phyloP scores from a whole-genome alignment of 2,888 invertebrate genomes.

The Anodontia alba region DNA sequence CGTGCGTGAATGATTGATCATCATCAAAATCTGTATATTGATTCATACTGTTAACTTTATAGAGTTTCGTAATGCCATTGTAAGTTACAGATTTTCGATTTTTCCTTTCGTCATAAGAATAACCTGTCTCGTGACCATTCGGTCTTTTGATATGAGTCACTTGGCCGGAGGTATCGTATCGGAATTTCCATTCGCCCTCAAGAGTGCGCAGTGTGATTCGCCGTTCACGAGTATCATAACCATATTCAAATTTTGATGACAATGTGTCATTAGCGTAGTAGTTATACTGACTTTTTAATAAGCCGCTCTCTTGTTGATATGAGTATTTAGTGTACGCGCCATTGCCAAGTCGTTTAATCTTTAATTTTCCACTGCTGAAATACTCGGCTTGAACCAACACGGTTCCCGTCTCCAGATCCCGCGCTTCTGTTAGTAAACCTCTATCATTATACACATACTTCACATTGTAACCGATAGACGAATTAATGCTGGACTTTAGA shows the following conservation, averaged over 20 bases:
- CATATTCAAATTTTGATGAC: constrained; percentile 42
- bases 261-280: constrained; percentile 33
- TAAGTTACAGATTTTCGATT: constrained; percentile 21
- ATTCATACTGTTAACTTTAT: constrained; percentile 27
- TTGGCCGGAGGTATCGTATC: constrained; percentile 42
- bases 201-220: constrained; percentile 24
- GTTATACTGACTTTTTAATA: constrained; percentile 24
- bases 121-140: constrained; percentile 16
- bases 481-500: not conserved
- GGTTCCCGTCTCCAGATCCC: not conserved
- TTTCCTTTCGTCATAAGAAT: constrained; percentile 28
- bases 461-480: constrained; percentile 22
- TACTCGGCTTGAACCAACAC: constrained; percentile 24
- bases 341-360: constrained; percentile 23
- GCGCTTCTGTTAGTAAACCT: constrained; percentile 6
- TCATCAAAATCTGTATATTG: constrained; percentile 22
- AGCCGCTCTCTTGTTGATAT: constrained; percentile 11
- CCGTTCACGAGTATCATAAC: constrained; percentile 23
- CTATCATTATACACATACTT: constrained; percentile 19
- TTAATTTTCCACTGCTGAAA: constrained; percentile 12
- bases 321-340: constrained; percentile 12
- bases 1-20: constrained; percentile 21
- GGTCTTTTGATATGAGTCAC: constrained; percentile 28
- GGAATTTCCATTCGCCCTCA: constrained; percentile 41
- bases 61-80: constrained; percentile 10